Evolutionary conservation across 1,140 invertebrate species (phyloP), one percentile per base, ranked within the genome.

Genomic region (Subanguina moxae): DNA sequence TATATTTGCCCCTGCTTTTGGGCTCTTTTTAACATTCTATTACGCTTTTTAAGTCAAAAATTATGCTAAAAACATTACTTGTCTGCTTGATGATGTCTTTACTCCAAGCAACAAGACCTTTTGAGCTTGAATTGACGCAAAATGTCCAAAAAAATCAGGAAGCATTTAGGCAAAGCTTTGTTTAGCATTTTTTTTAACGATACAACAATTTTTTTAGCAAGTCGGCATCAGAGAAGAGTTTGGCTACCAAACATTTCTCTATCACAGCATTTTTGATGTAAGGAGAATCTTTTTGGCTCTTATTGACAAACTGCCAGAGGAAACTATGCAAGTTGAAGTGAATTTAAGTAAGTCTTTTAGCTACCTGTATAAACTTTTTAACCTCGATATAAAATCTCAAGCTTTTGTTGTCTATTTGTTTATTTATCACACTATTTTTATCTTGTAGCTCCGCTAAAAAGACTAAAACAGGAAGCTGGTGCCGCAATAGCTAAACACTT

Each of bases 211-310:
- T 15, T 72, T 70, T 21, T 19, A 70, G 68, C 21, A 27, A 5
- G 17, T 70, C n/a, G 68, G 69, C 19, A 56, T 71, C 43, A 48
- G 66, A 8, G 71, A 74, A 15, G 57, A 71, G 42, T 46, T 71
- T 42, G 69, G 67, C 25, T 71, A 71, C 62, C 69, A 71, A 28
- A 61, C 69, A 32, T 28, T 71, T n/a, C 25, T 71, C 11, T 71
- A 71, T 19, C 69, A 64, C 21, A 71, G 70, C 38, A 38, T 72
- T 19, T 71, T 71, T 42, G 70, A 71, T 28, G 58, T 38, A 19
- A 38, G 69, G 0, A 70, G 66, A 19, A 48, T 71, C 21, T 71
- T 71, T 46, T 27, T 71, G 30, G 67, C 69, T 65, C 59, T 71
- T 19, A 48, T 71, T 21, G 69, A 71, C 3, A 30, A 32, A 13